Evolutionary conservation across 2,888 invertebrate genomes (phyloP).

Genomic region (Ashinkailepas kermadecensis): DNA sequence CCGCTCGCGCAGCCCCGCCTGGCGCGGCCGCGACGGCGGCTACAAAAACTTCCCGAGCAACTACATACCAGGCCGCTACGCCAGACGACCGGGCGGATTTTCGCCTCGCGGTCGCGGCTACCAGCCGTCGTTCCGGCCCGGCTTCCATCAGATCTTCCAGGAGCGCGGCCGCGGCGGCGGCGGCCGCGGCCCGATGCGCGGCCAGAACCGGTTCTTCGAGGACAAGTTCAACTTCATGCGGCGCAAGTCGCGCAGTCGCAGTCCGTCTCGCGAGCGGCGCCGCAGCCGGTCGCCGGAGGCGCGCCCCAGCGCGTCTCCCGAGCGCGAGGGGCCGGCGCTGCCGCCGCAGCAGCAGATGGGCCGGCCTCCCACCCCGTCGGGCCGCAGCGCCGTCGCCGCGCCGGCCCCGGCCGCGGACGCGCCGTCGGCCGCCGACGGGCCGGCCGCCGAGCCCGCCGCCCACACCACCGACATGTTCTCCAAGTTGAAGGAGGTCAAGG

Average conservation of each 20-base stretch:
- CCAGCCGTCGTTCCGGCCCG: not conserved
- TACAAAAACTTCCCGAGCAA: not conserved
- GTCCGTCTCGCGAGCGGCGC: not conserved
- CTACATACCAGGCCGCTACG: not conserved
- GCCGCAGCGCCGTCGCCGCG: not conserved
- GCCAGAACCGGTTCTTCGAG: not conserved
- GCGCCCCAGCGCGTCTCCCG: no score
- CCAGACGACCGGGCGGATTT: not conserved
- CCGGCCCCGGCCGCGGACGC: not conserved
- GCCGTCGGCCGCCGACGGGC: no score
- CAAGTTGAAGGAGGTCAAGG: not conserved
- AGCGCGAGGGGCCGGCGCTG: no score
- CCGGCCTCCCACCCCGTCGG: no score
- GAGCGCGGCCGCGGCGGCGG: not conserved
- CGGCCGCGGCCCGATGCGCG: no score
- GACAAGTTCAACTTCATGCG: not conserved
- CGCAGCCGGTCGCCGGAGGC: not conserved
- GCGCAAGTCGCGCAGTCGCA: not conserved
- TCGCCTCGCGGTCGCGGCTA: not conserved
- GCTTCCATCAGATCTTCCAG: not conserved
- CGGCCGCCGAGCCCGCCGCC: no score
- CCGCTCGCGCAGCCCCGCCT: not conserved
- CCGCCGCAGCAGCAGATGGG: no score
- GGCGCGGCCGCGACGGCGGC: not conserved
- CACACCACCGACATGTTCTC: constrained; percentile 1